A percentile compares a stretch with the other conserved stretches of the same genome.
phyloP scores from a whole-genome alignment of 2,797 vertebrate genomes.

The Acrossocheilus wenchowensis region DNA sequence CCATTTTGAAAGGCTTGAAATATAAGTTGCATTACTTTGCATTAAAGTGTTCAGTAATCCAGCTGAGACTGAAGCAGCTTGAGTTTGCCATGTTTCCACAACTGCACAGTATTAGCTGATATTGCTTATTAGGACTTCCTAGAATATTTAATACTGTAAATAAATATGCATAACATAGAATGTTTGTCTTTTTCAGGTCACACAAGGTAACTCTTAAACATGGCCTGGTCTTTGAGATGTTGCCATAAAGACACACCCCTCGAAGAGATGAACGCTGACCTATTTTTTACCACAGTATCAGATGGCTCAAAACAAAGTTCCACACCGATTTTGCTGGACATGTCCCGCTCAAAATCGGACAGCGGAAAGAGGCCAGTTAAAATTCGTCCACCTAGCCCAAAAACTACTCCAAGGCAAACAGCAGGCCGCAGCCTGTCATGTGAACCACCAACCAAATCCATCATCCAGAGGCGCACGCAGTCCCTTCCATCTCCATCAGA shows the following conservation, averaged over 20 bases:
- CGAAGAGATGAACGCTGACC: conserved; percentile 60
- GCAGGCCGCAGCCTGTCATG: conserved; percentile 68
- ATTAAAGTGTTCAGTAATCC: not conserved
- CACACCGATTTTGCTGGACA: conserved; percentile 57
- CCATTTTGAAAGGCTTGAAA: not conserved
- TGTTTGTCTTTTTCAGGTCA: not conserved
- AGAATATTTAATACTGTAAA: not conserved
- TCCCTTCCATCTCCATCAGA: conserved; percentile 86
- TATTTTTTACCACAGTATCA: conserved; percentile 60
- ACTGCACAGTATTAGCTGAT: not conserved
- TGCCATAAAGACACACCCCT: conserved; percentile 68
- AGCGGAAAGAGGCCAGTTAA: conserved; percentile 64
- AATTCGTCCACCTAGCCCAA: conserved; percentile 66
- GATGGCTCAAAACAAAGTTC: conserved; percentile 48
- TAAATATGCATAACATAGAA: not conserved
- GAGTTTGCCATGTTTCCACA: not conserved
- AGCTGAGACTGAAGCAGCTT: not conserved
- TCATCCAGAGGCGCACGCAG: conserved; percentile 83
- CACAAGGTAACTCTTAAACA: conserved; percentile 55
- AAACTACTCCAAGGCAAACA: conserved; percentile 47
- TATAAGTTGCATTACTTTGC: not conserved
- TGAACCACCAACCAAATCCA: conserved; percentile 85
- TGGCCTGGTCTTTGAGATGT: conserved; percentile 72
- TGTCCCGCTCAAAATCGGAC: conserved; percentile 58
- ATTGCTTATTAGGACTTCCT: not conserved